Conservation (phyloP, 2,113 vertebrate species). For the Aplodontia rufa region DNA sequence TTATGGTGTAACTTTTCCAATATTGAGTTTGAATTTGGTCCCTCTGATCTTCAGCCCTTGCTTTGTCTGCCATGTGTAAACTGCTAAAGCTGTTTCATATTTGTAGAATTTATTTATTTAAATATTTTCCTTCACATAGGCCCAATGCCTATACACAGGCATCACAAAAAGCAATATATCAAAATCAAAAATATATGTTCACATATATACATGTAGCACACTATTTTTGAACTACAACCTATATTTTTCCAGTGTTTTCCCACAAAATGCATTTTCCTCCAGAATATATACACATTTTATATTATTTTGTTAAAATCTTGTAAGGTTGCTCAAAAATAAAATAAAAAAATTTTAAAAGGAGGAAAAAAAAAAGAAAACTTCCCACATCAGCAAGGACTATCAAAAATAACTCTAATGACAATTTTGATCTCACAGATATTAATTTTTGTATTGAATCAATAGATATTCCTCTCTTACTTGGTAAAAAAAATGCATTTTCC, state of each 20-base stretch:
- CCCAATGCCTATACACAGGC: not conserved
- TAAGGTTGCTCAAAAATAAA: no score
- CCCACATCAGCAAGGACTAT: no score
- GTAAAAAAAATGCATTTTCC: not conserved
- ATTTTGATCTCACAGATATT: no score
- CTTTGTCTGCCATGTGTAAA: not conserved
- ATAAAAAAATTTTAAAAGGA: no score
- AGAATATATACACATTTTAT: no score
- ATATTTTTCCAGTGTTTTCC: conserved; percentile 68
- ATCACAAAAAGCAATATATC: not conserved
- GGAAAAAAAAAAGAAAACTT: no score
- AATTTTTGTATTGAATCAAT: no score
- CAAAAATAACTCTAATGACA: no score
- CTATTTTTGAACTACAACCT: conserved; percentile 73
- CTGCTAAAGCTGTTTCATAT: not conserved
- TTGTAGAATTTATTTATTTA: not conserved
- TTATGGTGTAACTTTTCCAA: not conserved
- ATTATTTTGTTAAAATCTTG: no score
- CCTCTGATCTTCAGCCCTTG: not conserved
- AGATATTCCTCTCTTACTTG: no score
- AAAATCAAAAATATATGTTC: not conserved
- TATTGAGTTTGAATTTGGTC: not conserved
- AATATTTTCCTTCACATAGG: not conserved
- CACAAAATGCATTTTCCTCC: not conserved
- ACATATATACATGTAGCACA: conserved; percentile 42